Evolutionary conservation across 2,113 vertebrate genomes (phyloP), one percentile per base, ranked within the genome.

Genomic region (Hippocampus abdominalis): DNA sequence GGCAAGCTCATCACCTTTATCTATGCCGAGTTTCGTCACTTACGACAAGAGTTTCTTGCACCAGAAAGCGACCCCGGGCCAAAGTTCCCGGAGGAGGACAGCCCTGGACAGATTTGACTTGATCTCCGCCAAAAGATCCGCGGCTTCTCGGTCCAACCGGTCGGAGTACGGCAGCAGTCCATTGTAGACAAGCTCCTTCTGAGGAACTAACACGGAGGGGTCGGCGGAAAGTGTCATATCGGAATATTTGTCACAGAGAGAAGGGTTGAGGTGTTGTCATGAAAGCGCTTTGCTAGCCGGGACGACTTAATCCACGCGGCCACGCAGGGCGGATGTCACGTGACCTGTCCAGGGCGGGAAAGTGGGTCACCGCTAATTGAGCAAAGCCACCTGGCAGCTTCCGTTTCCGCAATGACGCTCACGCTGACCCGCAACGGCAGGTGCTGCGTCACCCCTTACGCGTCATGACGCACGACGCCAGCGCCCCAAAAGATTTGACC

Each of bases 51-150:
- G 96, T 83, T 96, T 97, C 88, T 93, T 89, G 74, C 92, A 94
- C 95, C 97, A 97, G 90, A 98, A 96, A 62, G 96, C 90, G 65
- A 94, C 93, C 29, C 96, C 96, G n/a, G 96, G 97, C 95, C 96
- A 98, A 69, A 98, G 92, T 90, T 98, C 97, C 69, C 94, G 90
- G 6, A 98, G 91, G 83, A 95, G 94, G 70, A 98, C 95, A 1
- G 97, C 95, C 54, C 95, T 92, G 84, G 93, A 94, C 84, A 98
- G 89, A 90, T 95, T 94, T n/a, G 87, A 91, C 82, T 98, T 98
- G 88, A 98, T 98, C 77, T 92, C 91, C 7, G 89, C 91, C 86
- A 98, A 81, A 79, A 96, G 93, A 68, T 88, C 78, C 72, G 92
- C 88, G 72, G 96, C 95, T 88, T 98, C 97, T 21, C 61, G 89